Conservation (phyloP, 2,797 vertebrate genomes). For the Sphaeramia orbicularis region DNA sequence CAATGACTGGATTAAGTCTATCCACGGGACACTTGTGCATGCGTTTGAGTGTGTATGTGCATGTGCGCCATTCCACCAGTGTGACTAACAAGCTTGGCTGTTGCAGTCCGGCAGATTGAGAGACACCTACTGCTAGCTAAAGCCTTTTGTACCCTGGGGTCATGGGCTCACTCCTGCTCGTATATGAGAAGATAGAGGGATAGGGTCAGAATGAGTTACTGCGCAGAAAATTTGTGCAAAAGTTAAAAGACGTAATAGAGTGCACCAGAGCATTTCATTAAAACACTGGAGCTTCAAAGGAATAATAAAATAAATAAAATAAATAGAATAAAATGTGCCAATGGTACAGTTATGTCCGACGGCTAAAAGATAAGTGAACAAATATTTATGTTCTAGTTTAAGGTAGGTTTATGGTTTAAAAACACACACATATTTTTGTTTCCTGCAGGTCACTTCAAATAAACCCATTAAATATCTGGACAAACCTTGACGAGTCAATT, state of each 20-base stretch:
- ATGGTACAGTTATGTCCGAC: too few species aligned
- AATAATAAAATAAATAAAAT: neutral
- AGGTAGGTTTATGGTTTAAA: too few species aligned
- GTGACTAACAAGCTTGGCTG: constrained; percentile 84
- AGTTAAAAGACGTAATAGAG: constrained; percentile 13
- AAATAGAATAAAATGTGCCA: too few species aligned
- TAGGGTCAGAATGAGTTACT: constrained; percentile 43
- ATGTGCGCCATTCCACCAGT: constrained; percentile 59
- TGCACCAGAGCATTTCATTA: neutral
- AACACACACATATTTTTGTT: too few species aligned
- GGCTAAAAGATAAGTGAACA: too few species aligned
- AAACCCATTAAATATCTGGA: too few species aligned
- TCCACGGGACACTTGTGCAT: constrained; percentile 63
- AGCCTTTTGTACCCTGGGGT: constrained; percentile 71
- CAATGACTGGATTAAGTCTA: constrained; percentile 80
- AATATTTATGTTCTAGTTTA: too few species aligned
- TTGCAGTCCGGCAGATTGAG: constrained; percentile 78
- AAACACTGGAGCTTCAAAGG: neutral
- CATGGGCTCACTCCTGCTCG: constrained; percentile 64
- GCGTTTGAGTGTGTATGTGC: constrained; percentile 13
- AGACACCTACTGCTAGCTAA: constrained; percentile 82
- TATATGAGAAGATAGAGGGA: constrained; percentile 53
- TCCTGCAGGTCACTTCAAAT: too few species aligned
- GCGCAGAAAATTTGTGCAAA: constrained; percentile 31
- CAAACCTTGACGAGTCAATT: too few species aligned